Evolutionary conservation across 2,113 vertebrate genomes (phyloP), one percentile per base, ranked within the genome.

Genomic region (Pachycephala philippinensis): DNA sequence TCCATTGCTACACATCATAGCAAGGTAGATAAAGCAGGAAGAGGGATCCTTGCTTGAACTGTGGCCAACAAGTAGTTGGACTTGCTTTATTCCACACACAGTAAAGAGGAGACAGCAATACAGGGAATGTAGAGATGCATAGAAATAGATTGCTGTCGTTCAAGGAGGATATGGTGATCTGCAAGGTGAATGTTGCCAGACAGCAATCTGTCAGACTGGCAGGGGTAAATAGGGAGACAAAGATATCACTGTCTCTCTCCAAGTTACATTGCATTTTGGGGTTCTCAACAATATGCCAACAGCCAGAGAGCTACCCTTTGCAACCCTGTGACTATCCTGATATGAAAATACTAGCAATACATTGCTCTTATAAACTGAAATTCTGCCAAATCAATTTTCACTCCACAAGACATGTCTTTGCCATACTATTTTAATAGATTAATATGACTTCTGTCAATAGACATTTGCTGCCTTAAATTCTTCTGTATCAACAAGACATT

Each of bases 381-480:
- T 97, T 96, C 79, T 96, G 72, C 74, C 95, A 92, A 95, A 85
- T 68, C 94, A 97, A 42, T 80, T 82, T 95, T 70, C 47, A 52
- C 69, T 83, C n/a, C 81, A 91, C 44, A 79, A 82, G 69, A 94
- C 11, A 89, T 75, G 35, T 20, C 26, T 91, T 84, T 91, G 86
- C 35, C 64, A 57, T 83, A 40, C 16, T 87, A 50, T 77, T 96
- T 70, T 86, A 96, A 93, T 82, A 95, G 87, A 93, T 91, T 96
- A 95, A 87, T n/a, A 92, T 93, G 60, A 96, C 54, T 94, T 74
- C 24, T 87, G 52, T 95, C 47, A 97, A 92, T 95, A 97, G 85
- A 92, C 56, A 84, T 85, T 93, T 96, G 78, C 74, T 97, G 84
- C 89, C 92, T 96, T 95, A 93, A 92, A 93, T 89, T 65, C 95